These are phyloP conservation scores for Hipparchia semele DNA, from an alignment of 2,888 invertebrate genomes.

Conservation along the genomic window DNA sequence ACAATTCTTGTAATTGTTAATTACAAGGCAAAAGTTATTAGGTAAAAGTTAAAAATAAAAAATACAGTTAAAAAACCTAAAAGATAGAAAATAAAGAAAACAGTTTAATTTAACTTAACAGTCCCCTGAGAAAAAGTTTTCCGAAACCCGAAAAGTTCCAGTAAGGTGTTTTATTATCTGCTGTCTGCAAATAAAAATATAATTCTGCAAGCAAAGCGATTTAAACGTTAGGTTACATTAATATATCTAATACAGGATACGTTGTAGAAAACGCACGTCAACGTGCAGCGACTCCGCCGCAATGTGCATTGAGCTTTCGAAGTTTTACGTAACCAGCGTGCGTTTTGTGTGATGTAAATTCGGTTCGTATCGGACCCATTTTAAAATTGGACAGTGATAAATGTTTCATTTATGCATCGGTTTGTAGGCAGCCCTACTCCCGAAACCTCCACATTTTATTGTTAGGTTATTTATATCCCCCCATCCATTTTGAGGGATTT, in stretches of 20 bases:
- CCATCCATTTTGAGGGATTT: conserved; percentile 20
- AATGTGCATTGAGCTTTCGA: neutral
- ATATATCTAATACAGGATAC: neutral
- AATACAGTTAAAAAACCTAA: no score
- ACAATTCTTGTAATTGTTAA: no score
- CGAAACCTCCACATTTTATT: conserved; percentile 65
- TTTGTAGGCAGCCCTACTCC: conserved; percentile 55
- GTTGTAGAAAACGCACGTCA: neutral
- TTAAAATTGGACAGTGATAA: conserved; percentile 73
- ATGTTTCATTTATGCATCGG: conserved; percentile 71
- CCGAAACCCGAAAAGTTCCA: neutral
- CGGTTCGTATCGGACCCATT: conserved; percentile 53
- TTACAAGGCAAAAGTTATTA: no score
- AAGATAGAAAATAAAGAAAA: no score
- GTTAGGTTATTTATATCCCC: conserved; percentile 54
- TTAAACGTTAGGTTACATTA: no score
- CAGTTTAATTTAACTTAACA: neutral
- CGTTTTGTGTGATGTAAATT: conserved; percentile 45
- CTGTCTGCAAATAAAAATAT: neutral
- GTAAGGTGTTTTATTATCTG: neutral
- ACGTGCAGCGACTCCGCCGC: neutral
- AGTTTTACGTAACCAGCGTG: conserved; percentile 8
- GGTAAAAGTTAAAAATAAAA: no score
- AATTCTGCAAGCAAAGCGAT: neutral
- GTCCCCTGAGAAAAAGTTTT: neutral